Evolutionary conservation across 2,113 vertebrate genomes (phyloP).

Genomic region (Notarius lentiginosus): DNA sequence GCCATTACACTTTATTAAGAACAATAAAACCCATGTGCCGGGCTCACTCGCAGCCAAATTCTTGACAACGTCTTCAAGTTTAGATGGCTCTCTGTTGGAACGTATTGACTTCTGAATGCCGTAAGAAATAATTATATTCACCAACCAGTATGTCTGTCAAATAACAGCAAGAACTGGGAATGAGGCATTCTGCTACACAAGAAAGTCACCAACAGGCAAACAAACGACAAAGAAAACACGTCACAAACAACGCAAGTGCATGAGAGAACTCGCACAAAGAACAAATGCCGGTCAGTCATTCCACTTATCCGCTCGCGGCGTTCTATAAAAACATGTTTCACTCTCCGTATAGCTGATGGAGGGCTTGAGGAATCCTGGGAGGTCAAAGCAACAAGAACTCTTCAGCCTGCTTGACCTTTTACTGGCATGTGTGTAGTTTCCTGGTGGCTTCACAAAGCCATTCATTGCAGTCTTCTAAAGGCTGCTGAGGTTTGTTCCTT

Average conservation of each 20-base stretch:
- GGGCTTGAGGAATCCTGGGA: constrained; percentile 23
- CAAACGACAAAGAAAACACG: background rate
- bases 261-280: background rate
- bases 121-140: background rate
- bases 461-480: constrained; percentile 25
- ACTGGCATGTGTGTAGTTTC: constrained; percentile 29
- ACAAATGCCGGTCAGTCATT: constrained; percentile 3
- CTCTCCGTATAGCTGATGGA: constrained; percentile 17
- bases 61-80: background rate
- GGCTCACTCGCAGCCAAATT: background rate
- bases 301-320: background rate
- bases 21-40: constrained; percentile 1
- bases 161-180: background rate
- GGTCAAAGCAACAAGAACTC: constrained; percentile 30
- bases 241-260: background rate
- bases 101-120: background rate
- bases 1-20: background rate
- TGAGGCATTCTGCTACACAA: background rate
- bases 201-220: background rate
- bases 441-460: constrained; percentile 26
- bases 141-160: background rate
- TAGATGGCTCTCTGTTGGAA: background rate
- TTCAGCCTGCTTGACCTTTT: constrained; percentile 47
- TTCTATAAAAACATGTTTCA: constrained; percentile 1
- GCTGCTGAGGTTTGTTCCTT: constrained; percentile 8